Conservation (phyloP, 2,797 vertebrate species). For the Picus viridis region DNA sequence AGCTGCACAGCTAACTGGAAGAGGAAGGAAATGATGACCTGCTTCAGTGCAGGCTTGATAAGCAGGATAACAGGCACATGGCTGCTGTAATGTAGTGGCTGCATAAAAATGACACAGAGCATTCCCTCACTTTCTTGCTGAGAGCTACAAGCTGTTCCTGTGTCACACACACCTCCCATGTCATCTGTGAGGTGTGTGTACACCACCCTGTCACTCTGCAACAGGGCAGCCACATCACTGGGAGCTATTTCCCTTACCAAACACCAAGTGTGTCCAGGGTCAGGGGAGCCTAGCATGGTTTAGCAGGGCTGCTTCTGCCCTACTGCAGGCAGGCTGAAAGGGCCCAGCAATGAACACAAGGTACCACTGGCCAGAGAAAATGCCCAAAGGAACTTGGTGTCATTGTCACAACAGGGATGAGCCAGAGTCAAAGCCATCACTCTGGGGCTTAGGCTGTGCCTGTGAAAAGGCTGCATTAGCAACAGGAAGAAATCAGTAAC, state of each 20-base stretch:
- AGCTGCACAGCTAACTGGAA: background rate
- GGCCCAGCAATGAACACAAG: background rate
- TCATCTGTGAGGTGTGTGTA: background rate
- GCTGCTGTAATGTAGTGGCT: background rate
- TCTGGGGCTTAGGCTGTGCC: background rate
- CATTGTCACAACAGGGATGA: background rate
- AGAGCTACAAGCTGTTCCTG: background rate
- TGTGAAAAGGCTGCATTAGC: conserved; percentile 13
- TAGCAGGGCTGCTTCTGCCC: too few relatives aligned
- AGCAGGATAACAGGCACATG: background rate
- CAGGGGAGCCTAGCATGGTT: background rate
- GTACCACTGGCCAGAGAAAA: background rate
- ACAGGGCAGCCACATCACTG: background rate
- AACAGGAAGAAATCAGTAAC: background rate
- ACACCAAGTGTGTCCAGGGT: background rate
- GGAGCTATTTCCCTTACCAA: background rate
- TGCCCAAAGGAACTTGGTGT: background rate
- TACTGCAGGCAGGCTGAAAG: background rate
- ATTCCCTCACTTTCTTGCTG: accelerated
- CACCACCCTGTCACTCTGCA: accelerated
- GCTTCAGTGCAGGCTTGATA: background rate
- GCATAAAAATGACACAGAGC: background rate
- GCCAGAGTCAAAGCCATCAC: background rate
- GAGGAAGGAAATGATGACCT: background rate
- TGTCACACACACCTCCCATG: background rate